Evolutionary conservation across 2,888 invertebrate genomes (phyloP).

Genomic region (Morpho helenor): DNA sequence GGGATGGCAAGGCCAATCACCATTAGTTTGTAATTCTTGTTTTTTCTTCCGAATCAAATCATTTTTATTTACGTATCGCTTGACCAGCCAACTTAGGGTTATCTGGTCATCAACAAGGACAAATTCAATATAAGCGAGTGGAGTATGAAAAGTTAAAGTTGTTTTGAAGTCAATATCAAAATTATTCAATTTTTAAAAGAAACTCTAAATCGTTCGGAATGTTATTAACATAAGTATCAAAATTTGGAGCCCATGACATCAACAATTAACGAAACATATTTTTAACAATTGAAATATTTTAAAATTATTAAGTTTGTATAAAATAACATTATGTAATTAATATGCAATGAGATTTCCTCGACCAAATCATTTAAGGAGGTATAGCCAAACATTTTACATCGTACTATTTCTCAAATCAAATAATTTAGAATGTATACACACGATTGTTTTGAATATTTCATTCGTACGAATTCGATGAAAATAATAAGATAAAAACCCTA

Average conservation of each 20-base stretch:
- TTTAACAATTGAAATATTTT: too few relatives aligned
- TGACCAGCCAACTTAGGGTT: slow-evolving; percentile 56
- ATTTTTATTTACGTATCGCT: slow-evolving; percentile 73
- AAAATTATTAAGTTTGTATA: too few relatives aligned
- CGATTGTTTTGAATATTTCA: too few relatives aligned
- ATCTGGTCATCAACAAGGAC: slow-evolving; percentile 67
- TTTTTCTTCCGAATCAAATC: slow-evolving; percentile 71
- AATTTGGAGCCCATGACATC: background rate
- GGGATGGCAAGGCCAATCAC: slow-evolving; percentile 69
- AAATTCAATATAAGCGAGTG: slow-evolving; percentile 46
- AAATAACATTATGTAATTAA: too few relatives aligned
- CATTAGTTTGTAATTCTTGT: slow-evolving; percentile 48
- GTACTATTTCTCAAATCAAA: too few relatives aligned
- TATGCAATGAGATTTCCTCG: too few relatives aligned
- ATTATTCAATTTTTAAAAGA: too few relatives aligned
- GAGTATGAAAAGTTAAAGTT: slow-evolving; percentile 35
- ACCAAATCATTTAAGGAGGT: too few relatives aligned
- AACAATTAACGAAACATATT: too few relatives aligned
- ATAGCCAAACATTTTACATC: too few relatives aligned
- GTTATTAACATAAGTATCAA: background rate
- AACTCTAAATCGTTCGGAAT: too few relatives aligned
- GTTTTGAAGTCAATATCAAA: background rate
- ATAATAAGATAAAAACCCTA: background rate
- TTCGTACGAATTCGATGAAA: background rate
- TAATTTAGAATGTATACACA: too few relatives aligned